These are phyloP conservation scores for Catocala fraxini DNA, from an alignment of 2,888 invertebrate species.

Conservation along the genomic window DNA sequence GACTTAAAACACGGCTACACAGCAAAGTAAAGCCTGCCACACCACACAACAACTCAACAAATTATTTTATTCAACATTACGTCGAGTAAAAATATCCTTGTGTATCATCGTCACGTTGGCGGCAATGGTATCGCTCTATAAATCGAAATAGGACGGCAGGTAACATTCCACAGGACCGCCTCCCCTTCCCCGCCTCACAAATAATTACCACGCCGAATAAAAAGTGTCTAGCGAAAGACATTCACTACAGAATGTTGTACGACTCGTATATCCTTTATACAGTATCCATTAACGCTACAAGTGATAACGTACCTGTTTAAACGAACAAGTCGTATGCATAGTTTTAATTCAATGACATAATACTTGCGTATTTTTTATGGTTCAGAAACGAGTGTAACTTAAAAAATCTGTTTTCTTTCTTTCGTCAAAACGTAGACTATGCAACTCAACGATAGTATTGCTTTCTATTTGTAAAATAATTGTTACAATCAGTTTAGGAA, in stretches of 20 bases:
- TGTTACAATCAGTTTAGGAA: too few species aligned
- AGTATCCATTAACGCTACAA: slow-evolving; percentile 56
- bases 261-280: slow-evolving; percentile 32
- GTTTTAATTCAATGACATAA: too few species aligned
- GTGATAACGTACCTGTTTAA: slow-evolving; percentile 2
- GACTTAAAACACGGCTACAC: too few species aligned
- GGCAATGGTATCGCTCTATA: slow-evolving; percentile 45
- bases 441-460: too few species aligned
- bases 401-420: too few species aligned
- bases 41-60: background rate
- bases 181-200: slow-evolving; percentile 40
- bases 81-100: slow-evolving; percentile 29
- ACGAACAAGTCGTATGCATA: background rate
- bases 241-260: slow-evolving; percentile 48
- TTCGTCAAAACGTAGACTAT: too few species aligned
- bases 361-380: too few species aligned
- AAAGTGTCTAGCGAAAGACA: slow-evolving; percentile 65
- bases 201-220: slow-evolving; percentile 66
- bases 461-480: too few species aligned
- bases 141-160: slow-evolving; percentile 63
- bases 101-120: slow-evolving; percentile 39
- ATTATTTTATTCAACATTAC: slow-evolving; percentile 9
- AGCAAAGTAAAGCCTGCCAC: too few species aligned
- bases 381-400: too few species aligned
- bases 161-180: slow-evolving; percentile 67